Evolutionary conservation across 2,113 vertebrate species (phyloP), one percentile per base, ranked within the genome.

Genomic region (Tylochromis polylepis): DNA sequence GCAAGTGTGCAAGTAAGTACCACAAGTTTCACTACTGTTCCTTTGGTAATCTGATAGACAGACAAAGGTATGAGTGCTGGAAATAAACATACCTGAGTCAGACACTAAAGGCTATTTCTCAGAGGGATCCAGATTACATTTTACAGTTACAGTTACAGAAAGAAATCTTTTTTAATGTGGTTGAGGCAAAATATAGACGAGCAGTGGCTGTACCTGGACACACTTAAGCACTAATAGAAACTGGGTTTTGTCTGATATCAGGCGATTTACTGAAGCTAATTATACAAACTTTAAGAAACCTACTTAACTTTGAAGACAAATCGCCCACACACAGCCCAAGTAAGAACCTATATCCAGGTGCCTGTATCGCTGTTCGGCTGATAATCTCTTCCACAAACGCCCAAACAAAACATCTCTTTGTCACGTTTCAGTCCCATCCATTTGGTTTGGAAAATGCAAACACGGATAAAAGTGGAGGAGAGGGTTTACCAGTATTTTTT

Each of bases 81-180:
- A 86, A 34, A 83, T 84, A 70, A 84, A 90, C 62, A 78, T 36
- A 85, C 72, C 78, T 43, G 84, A 20, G 58, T 81, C 79, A 75
- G 65, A 3, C 75, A 79, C 81, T 84, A 18, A 24, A 51, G 1
- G 55, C 91, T 93, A 91, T 89, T 89, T 87, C 83, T 91, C 46
- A 83, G 86, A 83, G 24, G 18, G 84, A 77, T 16, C 80, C 14
- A 59, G 34, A 59, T 81, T 84, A 41, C 87, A 78, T 55, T 78
- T 86, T 5, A 72, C 72, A 77, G 59, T 88, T 53, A 51, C 11
- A 84, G 80, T 87, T 86, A 3, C 36, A 79, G 51, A 62, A 59
- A 79, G 18, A 75, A 49, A 38, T 24, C 14, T 15, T 20, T 77
- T 51, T 77, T 77, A 53, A 77, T 31, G 46, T 3, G 11, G 72